Conservation (phyloP, 2,113 vertebrate species). For the Lophura nycthemera region DNA sequence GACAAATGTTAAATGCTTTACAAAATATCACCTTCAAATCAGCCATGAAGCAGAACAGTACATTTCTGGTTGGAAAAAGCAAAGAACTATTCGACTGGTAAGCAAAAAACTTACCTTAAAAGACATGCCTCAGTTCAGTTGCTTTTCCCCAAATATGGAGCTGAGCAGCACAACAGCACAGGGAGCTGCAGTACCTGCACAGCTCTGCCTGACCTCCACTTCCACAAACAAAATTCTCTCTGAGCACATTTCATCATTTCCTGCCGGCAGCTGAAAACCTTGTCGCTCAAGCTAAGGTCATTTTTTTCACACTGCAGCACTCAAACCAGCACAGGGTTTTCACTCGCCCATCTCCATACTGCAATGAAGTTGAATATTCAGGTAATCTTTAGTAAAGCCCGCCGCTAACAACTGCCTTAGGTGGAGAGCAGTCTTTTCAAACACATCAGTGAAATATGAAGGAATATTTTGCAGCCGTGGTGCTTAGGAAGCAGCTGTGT, state of each 20-base stretch:
- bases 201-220: slow-evolving; percentile 2
- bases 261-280: slow-evolving; percentile 49
- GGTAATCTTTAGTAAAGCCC: background rate
- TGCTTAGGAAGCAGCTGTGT: slow-evolving; percentile 40
- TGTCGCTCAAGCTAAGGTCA: slow-evolving; percentile 14
- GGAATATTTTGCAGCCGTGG: background rate
- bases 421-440: background rate
- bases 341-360: background rate
- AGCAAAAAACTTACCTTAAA: background rate
- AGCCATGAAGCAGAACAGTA: background rate
- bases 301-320: background rate
- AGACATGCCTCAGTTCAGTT: background rate
- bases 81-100: background rate
- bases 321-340: background rate
- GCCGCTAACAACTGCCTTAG: background rate
- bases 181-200: slow-evolving; percentile 12
- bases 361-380: background rate
- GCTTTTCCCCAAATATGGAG: background rate
- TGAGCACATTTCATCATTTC: slow-evolving; percentile 56
- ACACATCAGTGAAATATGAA: background rate
- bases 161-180: background rate
- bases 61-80: background rate
- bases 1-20: background rate
- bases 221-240: slow-evolving; percentile 46
- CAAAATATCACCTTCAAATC: background rate